Conservation (phyloP, 2,113 vertebrate genomes). For the Malurus melanocephalus region DNA sequence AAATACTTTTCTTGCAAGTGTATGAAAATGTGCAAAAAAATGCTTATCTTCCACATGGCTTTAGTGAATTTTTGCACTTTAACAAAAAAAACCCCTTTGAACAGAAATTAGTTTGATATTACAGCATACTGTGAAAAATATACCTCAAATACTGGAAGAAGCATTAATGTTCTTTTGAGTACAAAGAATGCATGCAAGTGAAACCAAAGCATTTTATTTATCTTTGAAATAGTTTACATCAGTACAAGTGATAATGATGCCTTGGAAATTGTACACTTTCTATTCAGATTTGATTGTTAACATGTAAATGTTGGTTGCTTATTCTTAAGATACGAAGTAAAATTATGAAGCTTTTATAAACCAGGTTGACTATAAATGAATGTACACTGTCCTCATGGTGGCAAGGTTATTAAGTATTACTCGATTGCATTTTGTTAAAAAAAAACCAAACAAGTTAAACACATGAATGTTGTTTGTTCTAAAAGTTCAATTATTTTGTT, state of each 20-base stretch:
- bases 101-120: slow-evolving; percentile 19
- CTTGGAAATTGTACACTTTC: neutral
- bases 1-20: slow-evolving; percentile 12
- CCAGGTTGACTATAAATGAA: neutral
- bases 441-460: neutral
- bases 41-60: slow-evolving; percentile 1
- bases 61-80: slow-evolving; percentile 65
- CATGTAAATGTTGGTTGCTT: neutral
- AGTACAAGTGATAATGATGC: neutral
- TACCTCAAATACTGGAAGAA: slow-evolving; percentile 50
- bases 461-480: neutral
- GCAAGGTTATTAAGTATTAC: neutral
- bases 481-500: neutral
- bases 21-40: neutral
- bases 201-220: slow-evolving; percentile 30
- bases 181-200: neutral
- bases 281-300: slow-evolving; percentile 2
- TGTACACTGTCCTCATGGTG: neutral
- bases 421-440: neutral
- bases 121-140: slow-evolving; percentile 24
- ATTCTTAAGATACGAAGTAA: neutral
- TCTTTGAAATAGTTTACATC: slow-evolving; percentile 4
- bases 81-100: slow-evolving; percentile 12
- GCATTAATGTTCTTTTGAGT: neutral
- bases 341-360: slow-evolving; percentile 1